A percentile compares a stretch with the other conserved stretches of the same genome.
Conservation (phyloP, 1,140 invertebrate genomes). For the Samia ricini region DNA sequence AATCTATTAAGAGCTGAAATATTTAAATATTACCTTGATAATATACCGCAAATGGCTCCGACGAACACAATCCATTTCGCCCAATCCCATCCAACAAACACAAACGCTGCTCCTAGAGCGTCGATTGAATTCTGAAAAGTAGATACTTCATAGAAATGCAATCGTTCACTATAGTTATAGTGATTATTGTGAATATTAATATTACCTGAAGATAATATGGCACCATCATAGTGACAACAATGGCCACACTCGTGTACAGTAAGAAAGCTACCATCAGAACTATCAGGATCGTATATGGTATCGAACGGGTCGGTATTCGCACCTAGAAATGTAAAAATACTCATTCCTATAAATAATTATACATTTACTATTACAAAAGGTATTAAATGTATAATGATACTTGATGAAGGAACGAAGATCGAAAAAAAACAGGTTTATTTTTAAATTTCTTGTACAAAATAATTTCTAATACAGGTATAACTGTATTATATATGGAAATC, state of each 20-base stretch:
- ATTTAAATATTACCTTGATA: constrained; percentile 78
- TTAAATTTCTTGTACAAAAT: no score
- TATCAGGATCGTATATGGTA: constrained; percentile 91
- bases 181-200: constrained; percentile 7
- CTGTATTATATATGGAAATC: no score
- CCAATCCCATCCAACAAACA: constrained; percentile 82
- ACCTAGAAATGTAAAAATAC: constrained; percentile 67
- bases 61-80: constrained; percentile 87
- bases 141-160: not conserved
- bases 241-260: constrained; percentile 91
- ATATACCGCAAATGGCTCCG: constrained; percentile 86
- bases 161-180: no score
- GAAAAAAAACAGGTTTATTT: no score
- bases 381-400: no score
- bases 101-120: constrained; percentile 79
- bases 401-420: no score
- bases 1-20: not conserved
- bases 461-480: no score
- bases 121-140: constrained; percentile 38
- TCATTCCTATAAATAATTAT: not conserved
- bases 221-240: constrained; percentile 89
- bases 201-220: constrained; percentile 87
- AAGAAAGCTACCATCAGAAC: constrained; percentile 89
- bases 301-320: constrained; percentile 90
- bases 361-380: not conserved